These are phyloP conservation scores for Calycopis cecrops DNA, from an alignment of 1,140 invertebrate species.

Conservation along the genomic window DNA sequence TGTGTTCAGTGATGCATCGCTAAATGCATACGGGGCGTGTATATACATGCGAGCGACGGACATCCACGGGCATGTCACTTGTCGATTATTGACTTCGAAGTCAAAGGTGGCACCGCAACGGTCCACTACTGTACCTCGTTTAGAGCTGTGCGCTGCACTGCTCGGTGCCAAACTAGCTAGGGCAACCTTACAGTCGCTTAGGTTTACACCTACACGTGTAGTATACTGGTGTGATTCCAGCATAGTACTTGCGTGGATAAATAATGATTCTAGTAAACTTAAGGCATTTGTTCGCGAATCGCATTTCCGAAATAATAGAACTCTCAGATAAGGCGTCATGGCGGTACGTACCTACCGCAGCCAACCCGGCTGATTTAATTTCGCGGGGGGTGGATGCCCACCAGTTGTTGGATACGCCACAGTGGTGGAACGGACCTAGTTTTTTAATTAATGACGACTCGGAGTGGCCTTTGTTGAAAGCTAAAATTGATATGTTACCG, in stretches of 20 bases:
- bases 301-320: constrained; percentile 18
- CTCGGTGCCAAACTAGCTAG: constrained; percentile 17
- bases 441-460: no score
- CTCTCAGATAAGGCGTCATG: constrained; percentile 3
- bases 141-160: constrained; percentile 29
- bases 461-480: no score
- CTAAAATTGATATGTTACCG: no score
- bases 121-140: constrained; percentile 24
- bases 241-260: constrained; percentile 19
- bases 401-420: neutral
- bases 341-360: constrained; percentile 20
- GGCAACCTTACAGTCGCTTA: neutral
- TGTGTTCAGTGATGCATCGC: no score
- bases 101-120: constrained; percentile 25
- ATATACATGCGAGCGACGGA: no score
- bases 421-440: constrained; percentile 22
- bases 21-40: no score
- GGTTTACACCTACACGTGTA: neutral
- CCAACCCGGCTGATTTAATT: constrained; percentile 24
- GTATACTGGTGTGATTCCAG: no score
- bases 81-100: constrained; percentile 20
- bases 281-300: constrained; percentile 25
- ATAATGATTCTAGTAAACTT: constrained; percentile 10
- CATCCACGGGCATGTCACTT: no score
- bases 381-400: constrained; percentile 17